Evolutionary conservation across 2,888 invertebrate genomes (phyloP).

Genomic region (Chymomyza amoena): DNA sequence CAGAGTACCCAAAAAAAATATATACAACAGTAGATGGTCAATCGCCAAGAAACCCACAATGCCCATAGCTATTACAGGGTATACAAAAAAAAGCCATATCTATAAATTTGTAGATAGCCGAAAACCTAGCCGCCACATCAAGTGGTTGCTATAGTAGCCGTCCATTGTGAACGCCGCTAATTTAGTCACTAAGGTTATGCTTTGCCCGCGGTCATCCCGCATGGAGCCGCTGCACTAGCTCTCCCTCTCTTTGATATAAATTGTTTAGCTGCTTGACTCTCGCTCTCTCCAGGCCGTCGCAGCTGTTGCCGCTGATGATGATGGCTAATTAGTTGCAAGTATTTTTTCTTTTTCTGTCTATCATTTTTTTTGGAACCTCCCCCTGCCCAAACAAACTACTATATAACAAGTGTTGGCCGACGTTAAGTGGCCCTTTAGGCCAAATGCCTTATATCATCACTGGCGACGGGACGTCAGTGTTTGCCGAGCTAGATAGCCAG

Average conservation of each 20-base stretch:
- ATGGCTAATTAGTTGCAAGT: constrained; percentile 64
- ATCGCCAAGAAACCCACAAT: too few relatives aligned
- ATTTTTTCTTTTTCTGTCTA: neutral
- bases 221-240: neutral
- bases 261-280: neutral
- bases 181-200: constrained; percentile 60
- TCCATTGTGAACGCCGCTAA: constrained; percentile 50
- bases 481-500: neutral
- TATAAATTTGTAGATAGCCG: constrained; percentile 5
- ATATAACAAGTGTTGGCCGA: neutral
- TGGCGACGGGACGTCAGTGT: neutral
- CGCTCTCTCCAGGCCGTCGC: neutral
- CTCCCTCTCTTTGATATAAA: neutral
- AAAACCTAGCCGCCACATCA: neutral
- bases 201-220: neutral
- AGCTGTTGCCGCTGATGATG: constrained; percentile 60
- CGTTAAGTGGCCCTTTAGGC: constrained; percentile 13
- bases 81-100: neutral
- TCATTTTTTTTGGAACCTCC: neutral
- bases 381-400: neutral
- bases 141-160: neutral
- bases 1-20: too few relatives aligned
- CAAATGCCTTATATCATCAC: neutral
- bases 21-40: too few relatives aligned
- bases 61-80: too few relatives aligned